Evolutionary conservation across 2,888 invertebrate species (phyloP).

Genomic region (Ptychoptera contaminata): DNA sequence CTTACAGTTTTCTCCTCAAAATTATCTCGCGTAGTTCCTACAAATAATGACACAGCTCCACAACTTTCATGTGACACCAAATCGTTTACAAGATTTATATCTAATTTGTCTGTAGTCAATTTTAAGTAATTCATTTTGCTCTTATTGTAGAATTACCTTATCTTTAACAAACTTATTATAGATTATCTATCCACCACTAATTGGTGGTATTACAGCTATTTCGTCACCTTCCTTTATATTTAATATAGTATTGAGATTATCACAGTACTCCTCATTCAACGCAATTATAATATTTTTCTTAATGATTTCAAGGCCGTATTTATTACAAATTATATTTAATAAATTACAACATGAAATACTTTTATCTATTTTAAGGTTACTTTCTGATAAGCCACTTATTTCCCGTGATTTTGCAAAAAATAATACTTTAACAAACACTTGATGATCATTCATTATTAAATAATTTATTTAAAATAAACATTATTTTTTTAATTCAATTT

Average conservation of each 20-base stretch:
- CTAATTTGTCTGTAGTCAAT: conserved; percentile 48
- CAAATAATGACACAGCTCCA: conserved; percentile 79
- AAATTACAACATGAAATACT: conserved; percentile 41
- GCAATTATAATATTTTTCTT: conserved; percentile 60
- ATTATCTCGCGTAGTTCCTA: conserved; percentile 76
- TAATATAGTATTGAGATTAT: conserved; percentile 35
- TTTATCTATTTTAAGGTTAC: conserved; percentile 34
- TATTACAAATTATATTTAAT: conserved; percentile 39
- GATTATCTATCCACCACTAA: conserved; percentile 66
- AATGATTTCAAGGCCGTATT: conserved; percentile 50
- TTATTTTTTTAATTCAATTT: background rate
- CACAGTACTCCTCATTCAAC: conserved; percentile 66
- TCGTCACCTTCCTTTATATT: conserved; percentile 53
- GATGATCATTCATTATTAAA: conserved; percentile 9
- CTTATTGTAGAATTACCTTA: conserved; percentile 1
- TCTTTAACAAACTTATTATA: too few relatives aligned
- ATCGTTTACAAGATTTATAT: conserved; percentile 48
- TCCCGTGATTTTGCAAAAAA: conserved; percentile 89
- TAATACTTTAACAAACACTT: conserved; percentile 47
- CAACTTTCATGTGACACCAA: conserved; percentile 53
- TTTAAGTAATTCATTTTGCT: conserved; percentile 50
- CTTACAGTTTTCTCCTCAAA: conserved; percentile 62
- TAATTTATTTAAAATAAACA: too few relatives aligned
- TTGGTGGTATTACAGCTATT: conserved; percentile 83
- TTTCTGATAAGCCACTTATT: conserved; percentile 47